Evolutionary conservation across 2,113 vertebrate genomes (phyloP).

Genomic region (Cricetomys ansorgei): DNA sequence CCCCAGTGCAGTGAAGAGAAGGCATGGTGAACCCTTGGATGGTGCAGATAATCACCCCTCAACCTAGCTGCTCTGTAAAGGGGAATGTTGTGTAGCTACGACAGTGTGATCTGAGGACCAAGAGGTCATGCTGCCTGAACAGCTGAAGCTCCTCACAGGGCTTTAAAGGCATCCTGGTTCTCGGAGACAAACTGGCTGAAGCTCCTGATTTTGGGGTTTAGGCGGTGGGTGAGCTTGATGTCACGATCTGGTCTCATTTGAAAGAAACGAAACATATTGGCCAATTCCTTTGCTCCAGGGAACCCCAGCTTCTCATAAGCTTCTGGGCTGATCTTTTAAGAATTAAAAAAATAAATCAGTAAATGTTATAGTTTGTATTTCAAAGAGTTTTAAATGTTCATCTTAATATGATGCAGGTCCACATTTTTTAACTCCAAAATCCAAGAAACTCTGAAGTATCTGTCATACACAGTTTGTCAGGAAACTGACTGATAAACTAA

Average conservation of each 20-base stretch:
- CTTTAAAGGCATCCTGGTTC: constrained; percentile 42
- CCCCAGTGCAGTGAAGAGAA: not conserved
- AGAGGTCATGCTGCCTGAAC: not conserved
- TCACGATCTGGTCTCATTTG: constrained; percentile 47
- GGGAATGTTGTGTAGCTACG: not conserved
- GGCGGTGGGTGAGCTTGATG: constrained; percentile 30
- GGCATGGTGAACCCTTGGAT: not conserved
- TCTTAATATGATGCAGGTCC: not conserved
- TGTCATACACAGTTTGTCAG: not conserved
- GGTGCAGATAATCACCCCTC: too few relatives aligned
- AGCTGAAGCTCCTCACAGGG: not conserved
- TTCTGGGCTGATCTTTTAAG: constrained; percentile 61
- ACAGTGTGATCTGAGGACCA: not conserved
- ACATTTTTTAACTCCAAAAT: not conserved
- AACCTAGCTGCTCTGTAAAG: not conserved
- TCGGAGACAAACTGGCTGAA: constrained; percentile 69
- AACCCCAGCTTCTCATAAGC: constrained; percentile 61
- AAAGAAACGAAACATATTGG: constrained; percentile 69
- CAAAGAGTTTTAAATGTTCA: not conserved
- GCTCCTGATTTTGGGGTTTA: constrained; percentile 62
- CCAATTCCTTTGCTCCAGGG: constrained; percentile 31
- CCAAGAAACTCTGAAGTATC: not conserved
- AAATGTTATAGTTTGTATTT: not conserved
- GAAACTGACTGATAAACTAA: constrained; percentile 20
- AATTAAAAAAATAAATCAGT: not conserved